Base-by-base conservation (phyloP, 1,140 invertebrate genomes). In the Mercenaria mercenaria region DNA sequence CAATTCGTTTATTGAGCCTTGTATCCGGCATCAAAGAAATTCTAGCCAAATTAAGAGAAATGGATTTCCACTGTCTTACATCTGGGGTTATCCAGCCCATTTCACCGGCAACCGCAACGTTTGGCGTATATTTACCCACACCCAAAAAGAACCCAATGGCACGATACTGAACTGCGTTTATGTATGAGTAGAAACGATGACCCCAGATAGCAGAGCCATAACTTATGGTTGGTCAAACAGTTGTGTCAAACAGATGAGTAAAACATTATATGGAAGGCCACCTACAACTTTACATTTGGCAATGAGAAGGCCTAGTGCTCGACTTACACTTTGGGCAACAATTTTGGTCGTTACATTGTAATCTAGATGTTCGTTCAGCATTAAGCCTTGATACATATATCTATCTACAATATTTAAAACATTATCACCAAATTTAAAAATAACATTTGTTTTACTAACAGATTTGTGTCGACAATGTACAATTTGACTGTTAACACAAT, bases 71-170 rank as follows among this genome's bases (percentile, higher is more conserved):
- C 23, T 76, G 32, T 1, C 34, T 1, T 8, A 87, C 8, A 41
- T 18, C 26, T 4, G 39, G 6, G 11, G 72, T 41, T 77, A 56
- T 26, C 67, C 67, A 52, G 1, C 23, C 23, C 50, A 76, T 76
- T n/a, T 76, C 52, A 4, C 84, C 41, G 1, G 1, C 34, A 61
- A 88, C 50, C 18, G 50, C 72, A 29, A 50, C 61, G 79, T 64
- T 88, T 39, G 3, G 61, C 20, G 85, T 88, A 37, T 88, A 79
- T 80, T 43, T 86, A 56, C 84, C 81, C 4, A 69, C 61, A 20
- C 80, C 80, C n/a, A 86, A 29, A 20, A 52, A 76, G 43, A 41
- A 76, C 23, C 50, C 1, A 3, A 23, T 47, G 6, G 72, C 47
- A 32, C 67, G 74, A 77, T 77, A 56, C 18, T 87, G 72, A 23